phyloP scores from a whole-genome alignment of 2,113 vertebrate species.

The Nannospalax galili region DNA sequence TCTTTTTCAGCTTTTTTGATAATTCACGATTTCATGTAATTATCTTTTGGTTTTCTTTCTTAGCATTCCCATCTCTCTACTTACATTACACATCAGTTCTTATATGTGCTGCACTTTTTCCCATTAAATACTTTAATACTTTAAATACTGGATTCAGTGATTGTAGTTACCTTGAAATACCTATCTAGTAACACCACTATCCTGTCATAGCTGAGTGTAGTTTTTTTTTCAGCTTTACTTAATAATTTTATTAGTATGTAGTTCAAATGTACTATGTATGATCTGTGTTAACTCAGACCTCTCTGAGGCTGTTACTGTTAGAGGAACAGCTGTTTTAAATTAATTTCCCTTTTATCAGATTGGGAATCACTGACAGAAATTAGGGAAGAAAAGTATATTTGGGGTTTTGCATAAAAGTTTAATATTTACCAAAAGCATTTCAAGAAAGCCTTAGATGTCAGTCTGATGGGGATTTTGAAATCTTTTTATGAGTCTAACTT shows the following conservation, averaged over 20 bases:
- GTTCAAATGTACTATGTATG: background rate
- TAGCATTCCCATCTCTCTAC: background rate
- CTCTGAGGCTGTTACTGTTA: background rate
- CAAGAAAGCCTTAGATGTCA: background rate
- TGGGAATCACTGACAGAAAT: constrained; percentile 5
- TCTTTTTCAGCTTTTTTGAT: background rate
- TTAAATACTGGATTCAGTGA: no score
- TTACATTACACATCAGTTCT: background rate
- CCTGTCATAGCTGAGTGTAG: no score
- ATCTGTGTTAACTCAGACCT: background rate
- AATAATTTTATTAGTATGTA: constrained; percentile 22
- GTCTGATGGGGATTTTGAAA: background rate
- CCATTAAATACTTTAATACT: background rate
- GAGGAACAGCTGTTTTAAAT: background rate
- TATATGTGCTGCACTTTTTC: background rate
- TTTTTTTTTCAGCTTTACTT: background rate
- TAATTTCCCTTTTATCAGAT: constrained; percentile 10
- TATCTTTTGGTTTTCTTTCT: background rate
- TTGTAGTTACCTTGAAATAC: background rate
- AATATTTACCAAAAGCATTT: background rate
- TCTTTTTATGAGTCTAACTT: constrained; percentile 17
- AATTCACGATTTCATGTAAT: background rate
- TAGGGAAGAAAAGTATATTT: constrained; percentile 10
- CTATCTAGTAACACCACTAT: background rate
- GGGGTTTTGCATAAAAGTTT: background rate